Conservation (phyloP, 2,888 invertebrate species). For the Andrena chrysosceles region DNA sequence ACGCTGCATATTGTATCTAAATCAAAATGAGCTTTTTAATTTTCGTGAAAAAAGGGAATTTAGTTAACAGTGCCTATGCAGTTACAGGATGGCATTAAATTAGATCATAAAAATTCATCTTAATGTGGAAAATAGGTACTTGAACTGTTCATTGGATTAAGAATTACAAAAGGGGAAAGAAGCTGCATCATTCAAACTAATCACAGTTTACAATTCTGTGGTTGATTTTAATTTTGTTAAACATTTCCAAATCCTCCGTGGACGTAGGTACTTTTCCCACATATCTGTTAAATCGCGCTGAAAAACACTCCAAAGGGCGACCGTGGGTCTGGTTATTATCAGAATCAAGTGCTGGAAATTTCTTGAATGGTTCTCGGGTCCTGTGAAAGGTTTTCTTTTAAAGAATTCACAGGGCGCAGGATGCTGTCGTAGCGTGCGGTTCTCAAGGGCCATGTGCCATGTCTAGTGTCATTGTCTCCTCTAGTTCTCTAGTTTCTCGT, state of each 20-base stretch:
- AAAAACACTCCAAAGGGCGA: background rate
- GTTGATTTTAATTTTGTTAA: background rate
- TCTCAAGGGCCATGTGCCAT: conserved; percentile 57
- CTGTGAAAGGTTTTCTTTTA: conserved; percentile 35
- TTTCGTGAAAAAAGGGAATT: no score
- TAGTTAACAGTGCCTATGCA: no score
- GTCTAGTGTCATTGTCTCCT: conserved; percentile 30
- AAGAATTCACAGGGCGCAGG: conserved; percentile 34
- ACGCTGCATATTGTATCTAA: no score
- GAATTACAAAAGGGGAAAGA: background rate
- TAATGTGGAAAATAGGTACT: background rate
- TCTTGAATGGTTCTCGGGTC: conserved; percentile 25
- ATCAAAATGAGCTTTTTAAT: no score
- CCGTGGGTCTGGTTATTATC: conserved; percentile 42
- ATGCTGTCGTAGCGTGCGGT: conserved; percentile 1
- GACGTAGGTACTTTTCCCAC: background rate
- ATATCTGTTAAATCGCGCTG: background rate
- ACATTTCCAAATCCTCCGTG: background rate
- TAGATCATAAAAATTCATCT: background rate
- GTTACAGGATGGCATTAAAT: no score
- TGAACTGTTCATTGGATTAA: background rate
- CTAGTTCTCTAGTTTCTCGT: conserved; percentile 14
- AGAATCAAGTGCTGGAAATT: conserved; percentile 30
- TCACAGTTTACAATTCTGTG: background rate
- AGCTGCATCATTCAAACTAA: background rate